phyloP scores from a whole-genome alignment of 2,797 vertebrate species.

The Melanotaenia maccullochi region DNA sequence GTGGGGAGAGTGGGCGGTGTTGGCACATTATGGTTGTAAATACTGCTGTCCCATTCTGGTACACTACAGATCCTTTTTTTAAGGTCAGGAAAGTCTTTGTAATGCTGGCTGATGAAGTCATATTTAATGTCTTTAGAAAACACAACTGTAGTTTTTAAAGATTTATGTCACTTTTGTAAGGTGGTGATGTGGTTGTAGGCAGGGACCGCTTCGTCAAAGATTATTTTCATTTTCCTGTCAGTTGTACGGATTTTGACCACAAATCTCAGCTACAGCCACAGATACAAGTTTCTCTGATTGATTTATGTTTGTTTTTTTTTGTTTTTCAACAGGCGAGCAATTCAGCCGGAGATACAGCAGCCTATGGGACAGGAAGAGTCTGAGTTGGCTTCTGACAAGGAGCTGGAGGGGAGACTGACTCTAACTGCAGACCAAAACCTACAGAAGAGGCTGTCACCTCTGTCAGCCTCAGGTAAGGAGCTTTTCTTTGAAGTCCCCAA shows the following conservation, averaged over 20 bases:
- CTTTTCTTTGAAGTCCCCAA: background rate
- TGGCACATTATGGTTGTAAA: slow-evolving; percentile 49
- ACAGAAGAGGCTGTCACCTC: slow-evolving; percentile 30
- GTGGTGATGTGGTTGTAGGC: background rate
- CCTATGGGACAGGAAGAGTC: slow-evolving; percentile 77
- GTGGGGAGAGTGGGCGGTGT: slow-evolving; percentile 51
- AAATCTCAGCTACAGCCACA: background rate
- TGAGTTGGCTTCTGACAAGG: slow-evolving; percentile 54
- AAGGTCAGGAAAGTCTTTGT: background rate
- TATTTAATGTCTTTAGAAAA: slow-evolving; percentile 24
- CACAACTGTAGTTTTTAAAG: background rate
- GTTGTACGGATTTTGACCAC: background rate
- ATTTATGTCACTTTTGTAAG: background rate
- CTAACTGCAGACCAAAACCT: slow-evolving; percentile 50
- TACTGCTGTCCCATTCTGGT: slow-evolving; percentile 42
- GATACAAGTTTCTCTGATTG: background rate
- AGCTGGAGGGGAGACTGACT: slow-evolving; percentile 52
- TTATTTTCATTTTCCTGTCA: background rate
- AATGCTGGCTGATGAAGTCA: slow-evolving; percentile 7
- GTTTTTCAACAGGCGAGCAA: slow-evolving; percentile 60
- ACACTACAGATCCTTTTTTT: slow-evolving; percentile 10
- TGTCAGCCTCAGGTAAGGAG: slow-evolving; percentile 63
- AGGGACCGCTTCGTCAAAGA: background rate
- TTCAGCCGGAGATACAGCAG: slow-evolving; percentile 59
- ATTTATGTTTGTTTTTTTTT: background rate